Evolutionary conservation across 2,888 invertebrate genomes (phyloP), one percentile per base, ranked within the genome.

Genomic region (Heteromyza rotundicornis): DNA sequence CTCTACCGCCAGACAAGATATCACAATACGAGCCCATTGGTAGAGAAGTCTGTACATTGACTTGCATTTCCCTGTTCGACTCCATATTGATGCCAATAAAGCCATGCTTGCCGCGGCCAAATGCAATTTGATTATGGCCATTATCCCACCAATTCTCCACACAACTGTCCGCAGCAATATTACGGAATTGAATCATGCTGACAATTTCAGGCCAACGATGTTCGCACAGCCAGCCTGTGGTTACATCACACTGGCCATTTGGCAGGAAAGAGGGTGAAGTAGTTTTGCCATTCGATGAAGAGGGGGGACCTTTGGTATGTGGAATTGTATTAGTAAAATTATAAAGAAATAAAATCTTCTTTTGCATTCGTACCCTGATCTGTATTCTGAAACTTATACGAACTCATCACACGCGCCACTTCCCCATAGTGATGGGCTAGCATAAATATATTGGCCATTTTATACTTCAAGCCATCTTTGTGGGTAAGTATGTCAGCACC

Each of bases 1-100:
- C 7, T 71, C 84, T 83, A 24, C 82, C 78, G 0, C 92, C 92
- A 32, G 89, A 89, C 66, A 92, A 90, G 12, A 95, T 84, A 80
- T 95, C 94, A 78, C 95, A 95, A 82, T 95, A 95, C 0, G 70
- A 84, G n/a, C 95, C 95, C 55, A 87, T 84, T 1, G 91, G 89
- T 10, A 94, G 85, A 61, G 89, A 89, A 1, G 89, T 90, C 82
- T 87, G 79, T 1, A 76, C 68, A 14, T 75, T 86, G 68, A 84
- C 81, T 40, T 86, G 86, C 55, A 86, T 86, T 68, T 87, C 86
- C 67, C 84, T 84, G 3, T 78, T 72, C 0, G 14, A 2, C 10
- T 90, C 90, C 47, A 86, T 86, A 74, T 92, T 93, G 71, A 93
- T 87, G 1, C 89, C 92, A 7, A 93, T 81, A 78, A 94, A 94